Evolutionary conservation across 2,797 vertebrate genomes (phyloP), one percentile per base, ranked within the genome.

Genomic region (Enteromius viviparus): DNA sequence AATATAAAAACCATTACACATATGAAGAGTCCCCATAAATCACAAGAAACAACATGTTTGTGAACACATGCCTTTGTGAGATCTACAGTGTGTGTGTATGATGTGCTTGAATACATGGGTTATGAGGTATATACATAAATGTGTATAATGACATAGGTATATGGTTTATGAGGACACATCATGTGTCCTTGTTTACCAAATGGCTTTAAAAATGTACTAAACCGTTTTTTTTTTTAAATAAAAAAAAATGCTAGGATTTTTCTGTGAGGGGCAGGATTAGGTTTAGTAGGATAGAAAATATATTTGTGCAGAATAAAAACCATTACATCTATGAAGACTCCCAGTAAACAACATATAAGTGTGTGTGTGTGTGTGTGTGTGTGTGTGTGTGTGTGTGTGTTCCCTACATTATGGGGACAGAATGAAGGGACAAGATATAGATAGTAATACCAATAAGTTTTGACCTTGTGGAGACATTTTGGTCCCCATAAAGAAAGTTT

Each of bases 31-130:
- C 6, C 37, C 37, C 37, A 37, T 34, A 34, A 34, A 34, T 42
- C 40, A 42, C 40, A 42, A 42, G 8, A 8, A 42, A 9, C 1
- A 42, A 42, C 40, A 2, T 42, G 86, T 90, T 87, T 78, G 70
- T 87, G 87, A 78, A 26, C 58, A 60, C 58, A 60, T 88, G 58
- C 70, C 21, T 81, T 65, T 81, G 58, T 81, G 70, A 81, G 75
- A 64, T 77, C 32, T 71, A 64, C 65, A 23, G 72, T 75, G 69
- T 78, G 34, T 7, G 55, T 45, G 42, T 65, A 26, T 53, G 49
- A 32, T 34, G 58, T 26, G 58, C 55, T 60, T 60, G 7, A n/a
- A 55, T 19, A 34, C 32, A 37, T 37, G 32, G n/a, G 23, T 23
- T 58, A 26, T 26, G 15, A 19, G 19, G 51, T 55, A 55, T 55